Evolutionary conservation across 1,140 invertebrate genomes (phyloP), one percentile per base, ranked within the genome.

Genomic region (Phymorhynchus buccinoides): DNA sequence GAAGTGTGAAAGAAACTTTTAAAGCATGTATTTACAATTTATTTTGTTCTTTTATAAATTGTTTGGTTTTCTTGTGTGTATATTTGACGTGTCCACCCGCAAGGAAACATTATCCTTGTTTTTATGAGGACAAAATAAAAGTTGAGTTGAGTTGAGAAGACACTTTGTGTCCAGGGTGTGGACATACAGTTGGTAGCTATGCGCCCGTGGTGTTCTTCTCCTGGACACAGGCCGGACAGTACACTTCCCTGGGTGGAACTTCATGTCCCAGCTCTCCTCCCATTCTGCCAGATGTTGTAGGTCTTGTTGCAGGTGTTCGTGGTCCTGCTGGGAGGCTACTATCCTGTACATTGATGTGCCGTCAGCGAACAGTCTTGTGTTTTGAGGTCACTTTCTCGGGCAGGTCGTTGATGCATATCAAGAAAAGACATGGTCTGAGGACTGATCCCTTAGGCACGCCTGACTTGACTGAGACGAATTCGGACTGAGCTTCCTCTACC

Each of bases 401-500:
- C 9, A 82, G n/a, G 39, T 82, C 80, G 41, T 86, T 62, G 30
- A 73, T 35, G 30, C 32, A 87, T 37, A 66, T 79, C 22, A 86
- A 56, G 77, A 88, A n/a, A 9, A 86, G 81, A 62, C 73, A 80
- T 30, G 85, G 85, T 37, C 84, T 86, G 9, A 87, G 37, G 52
- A 52, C 71, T 22, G 71, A 73, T 27, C 71, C 71, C 71, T 73
- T n/a, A 4, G 71, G 32, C 6, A 73, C 71, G 32, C 71, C 71
- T 9, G 71, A 73, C 37, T 39, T 35, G 32, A 73, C 71, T 16
- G 16, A 16, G 71, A 73, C 37, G 42, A 71, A 81, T 4, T 73
- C 37, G n/a, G 87, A 86, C 66, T 32, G 44, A 39, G 83, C 84
- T 0, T 84, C 84, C 52, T 86, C 84, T 4, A 84, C 32, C 1